Evolutionary conservation across 1,140 invertebrate genomes (phyloP).

Genomic region (Ceratitis capitata): DNA sequence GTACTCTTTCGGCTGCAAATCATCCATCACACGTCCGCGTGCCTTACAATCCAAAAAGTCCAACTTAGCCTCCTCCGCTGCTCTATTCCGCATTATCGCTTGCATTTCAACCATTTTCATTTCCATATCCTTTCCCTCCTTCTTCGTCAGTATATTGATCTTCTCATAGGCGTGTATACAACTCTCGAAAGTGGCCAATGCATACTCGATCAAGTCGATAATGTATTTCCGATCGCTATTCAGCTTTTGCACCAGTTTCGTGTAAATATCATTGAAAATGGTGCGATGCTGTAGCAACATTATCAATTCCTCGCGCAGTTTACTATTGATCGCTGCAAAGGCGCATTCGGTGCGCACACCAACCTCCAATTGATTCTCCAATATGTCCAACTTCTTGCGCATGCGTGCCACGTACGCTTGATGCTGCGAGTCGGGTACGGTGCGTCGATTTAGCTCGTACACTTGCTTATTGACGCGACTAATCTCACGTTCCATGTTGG

Average conservation of each 20-base stretch:
- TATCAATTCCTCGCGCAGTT: slow-evolving; percentile 42
- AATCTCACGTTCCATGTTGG: slow-evolving; percentile 45
- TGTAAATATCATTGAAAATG: slow-evolving; percentile 46
- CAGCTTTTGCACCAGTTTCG: slow-evolving; percentile 43
- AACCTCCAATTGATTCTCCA: slow-evolving; percentile 47
- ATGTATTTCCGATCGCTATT: slow-evolving; percentile 49
- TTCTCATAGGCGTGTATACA: slow-evolving; percentile 46
- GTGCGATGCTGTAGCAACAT: slow-evolving; percentile 45
- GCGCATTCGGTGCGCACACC: slow-evolving; percentile 43
- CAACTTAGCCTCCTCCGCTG: slow-evolving; percentile 54
- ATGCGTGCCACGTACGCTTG: slow-evolving; percentile 39
- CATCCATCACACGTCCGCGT: slow-evolving; percentile 50
- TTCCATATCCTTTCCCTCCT: slow-evolving; percentile 40
- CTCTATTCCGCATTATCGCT: slow-evolving; percentile 49
- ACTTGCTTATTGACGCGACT: slow-evolving; percentile 43
- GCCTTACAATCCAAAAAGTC: slow-evolving; percentile 58
- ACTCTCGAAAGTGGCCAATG: slow-evolving; percentile 44
- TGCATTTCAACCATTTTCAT: slow-evolving; percentile 46
- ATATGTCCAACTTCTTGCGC: slow-evolving; percentile 40
- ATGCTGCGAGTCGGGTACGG: slow-evolving; percentile 45
- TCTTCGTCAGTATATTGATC: slow-evolving; percentile 41
- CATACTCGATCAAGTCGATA: slow-evolving; percentile 47
- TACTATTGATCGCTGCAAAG: slow-evolving; percentile 40
- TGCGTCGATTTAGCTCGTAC: slow-evolving; percentile 44
- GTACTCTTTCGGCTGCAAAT: slow-evolving; percentile 50